phyloP scores from a whole-genome alignment of 2,797 vertebrate species.

The Ciconia nigra region DNA sequence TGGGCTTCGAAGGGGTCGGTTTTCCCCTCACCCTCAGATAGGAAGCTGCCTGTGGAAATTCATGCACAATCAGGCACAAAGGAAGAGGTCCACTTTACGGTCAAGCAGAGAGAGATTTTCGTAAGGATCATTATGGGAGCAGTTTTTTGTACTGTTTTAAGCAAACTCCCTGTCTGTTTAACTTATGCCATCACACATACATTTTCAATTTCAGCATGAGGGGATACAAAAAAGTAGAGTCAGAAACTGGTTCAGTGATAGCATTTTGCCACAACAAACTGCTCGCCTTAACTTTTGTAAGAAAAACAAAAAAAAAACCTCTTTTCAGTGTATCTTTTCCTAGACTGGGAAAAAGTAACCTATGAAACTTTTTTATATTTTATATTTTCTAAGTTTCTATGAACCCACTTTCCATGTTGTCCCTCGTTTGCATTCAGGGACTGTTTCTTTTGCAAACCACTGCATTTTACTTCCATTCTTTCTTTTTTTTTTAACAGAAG shows the following conservation, averaged over 20 bases:
- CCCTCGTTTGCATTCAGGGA: slow-evolving; percentile 41
- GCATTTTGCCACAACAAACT: slow-evolving; percentile 71
- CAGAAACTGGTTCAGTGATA: slow-evolving; percentile 30
- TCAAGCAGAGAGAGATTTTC: slow-evolving; percentile 23
- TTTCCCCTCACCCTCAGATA: neutral
- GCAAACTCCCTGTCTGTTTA: neutral
- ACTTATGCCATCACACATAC: neutral
- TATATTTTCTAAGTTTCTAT: slow-evolving; percentile 75
- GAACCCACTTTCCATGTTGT: slow-evolving; percentile 40
- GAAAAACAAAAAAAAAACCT: slow-evolving; percentile 23
- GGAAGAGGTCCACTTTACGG: neutral
- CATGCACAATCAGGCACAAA: neutral
- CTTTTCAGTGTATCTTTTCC: slow-evolving; percentile 73
- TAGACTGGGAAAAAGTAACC: slow-evolving; percentile 48
- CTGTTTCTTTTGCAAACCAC: slow-evolving; percentile 60
- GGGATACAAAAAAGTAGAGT: slow-evolving; percentile 30
- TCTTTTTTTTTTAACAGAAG: slow-evolving; percentile 6
- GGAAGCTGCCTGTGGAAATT: slow-evolving; percentile 29
- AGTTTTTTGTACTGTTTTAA: neutral
- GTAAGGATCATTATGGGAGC: neutral
- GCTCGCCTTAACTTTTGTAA: slow-evolving; percentile 81
- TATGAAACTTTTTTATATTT: slow-evolving; percentile 74
- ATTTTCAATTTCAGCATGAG: slow-evolving; percentile 17
- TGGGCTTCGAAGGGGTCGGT: neutral
- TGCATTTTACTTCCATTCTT: slow-evolving; percentile 35